These are phyloP conservation scores for Petrolisthes manimaculis DNA, from an alignment of 2,888 invertebrate genomes.

Conservation along the genomic window DNA sequence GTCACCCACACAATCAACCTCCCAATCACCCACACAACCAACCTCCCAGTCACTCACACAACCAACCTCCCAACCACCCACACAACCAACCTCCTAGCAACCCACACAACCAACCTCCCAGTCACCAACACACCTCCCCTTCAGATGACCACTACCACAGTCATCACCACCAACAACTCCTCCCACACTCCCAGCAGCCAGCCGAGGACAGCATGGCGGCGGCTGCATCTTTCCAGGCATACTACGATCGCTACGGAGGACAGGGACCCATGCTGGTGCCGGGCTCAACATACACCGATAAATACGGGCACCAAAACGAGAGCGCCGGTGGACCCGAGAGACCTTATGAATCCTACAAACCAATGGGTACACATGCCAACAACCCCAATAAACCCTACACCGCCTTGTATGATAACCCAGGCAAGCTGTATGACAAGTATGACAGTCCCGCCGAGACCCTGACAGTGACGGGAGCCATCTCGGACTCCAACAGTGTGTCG, in stretches of 20 bases:
- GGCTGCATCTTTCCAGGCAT: slow-evolving; percentile 37
- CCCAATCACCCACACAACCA: background rate
- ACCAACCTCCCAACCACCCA: background rate
- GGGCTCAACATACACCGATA: slow-evolving; percentile 34
- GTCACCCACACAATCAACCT: background rate
- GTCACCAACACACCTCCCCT: background rate
- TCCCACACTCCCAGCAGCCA: background rate
- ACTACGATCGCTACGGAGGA: slow-evolving; percentile 37
- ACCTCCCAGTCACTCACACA: background rate
- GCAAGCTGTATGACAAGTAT: slow-evolving; percentile 53
- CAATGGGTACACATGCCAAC: background rate
- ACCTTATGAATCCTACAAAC: background rate
- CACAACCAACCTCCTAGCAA: background rate
- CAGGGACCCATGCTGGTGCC: slow-evolving; percentile 47
- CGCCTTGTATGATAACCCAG: background rate
- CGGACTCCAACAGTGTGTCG: slow-evolving; percentile 45
- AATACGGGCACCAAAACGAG: slow-evolving; percentile 27
- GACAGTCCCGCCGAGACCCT: slow-evolving; percentile 36
- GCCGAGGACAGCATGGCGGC: background rate
- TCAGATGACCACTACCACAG: background rate
- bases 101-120: background rate
- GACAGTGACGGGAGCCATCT: slow-evolving; percentile 5
- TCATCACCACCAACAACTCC: background rate
- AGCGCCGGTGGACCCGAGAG: background rate
- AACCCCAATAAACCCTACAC: background rate